phyloP scores from a whole-genome alignment of 2,113 vertebrate species.

The Felis chaus region DNA sequence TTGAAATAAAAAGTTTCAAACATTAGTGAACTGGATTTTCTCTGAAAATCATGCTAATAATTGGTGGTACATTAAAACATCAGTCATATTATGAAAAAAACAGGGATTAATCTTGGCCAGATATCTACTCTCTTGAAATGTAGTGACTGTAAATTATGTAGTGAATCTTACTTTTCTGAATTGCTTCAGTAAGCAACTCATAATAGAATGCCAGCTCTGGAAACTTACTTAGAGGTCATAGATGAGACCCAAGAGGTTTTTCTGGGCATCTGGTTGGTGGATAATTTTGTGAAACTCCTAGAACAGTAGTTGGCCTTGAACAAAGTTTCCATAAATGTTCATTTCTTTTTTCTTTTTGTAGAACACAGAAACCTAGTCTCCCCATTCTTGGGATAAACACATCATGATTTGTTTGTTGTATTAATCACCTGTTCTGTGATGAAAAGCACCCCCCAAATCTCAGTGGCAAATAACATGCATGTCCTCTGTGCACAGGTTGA shows the following conservation, averaged over 20 bases:
- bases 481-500: not conserved
- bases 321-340: not conserved
- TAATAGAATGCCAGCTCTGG: not conserved
- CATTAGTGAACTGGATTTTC: not conserved
- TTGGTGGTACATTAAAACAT: constrained; percentile 11
- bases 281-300: not conserved
- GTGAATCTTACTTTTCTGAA: not conserved
- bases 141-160: not conserved
- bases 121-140: not conserved
- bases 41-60: constrained; percentile 11
- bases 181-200: not conserved
- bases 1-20: constrained; percentile 24
- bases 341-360: not conserved
- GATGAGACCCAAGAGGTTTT: not conserved
- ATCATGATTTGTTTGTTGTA: not conserved
- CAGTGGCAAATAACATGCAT: not conserved
- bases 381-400: not conserved
- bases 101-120: not conserved
- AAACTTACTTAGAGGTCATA: not conserved
- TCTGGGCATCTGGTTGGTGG: not conserved
- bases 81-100: not conserved
- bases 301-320: not conserved
- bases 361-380: not conserved
- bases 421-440: not conserved
- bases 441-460: not conserved